Percentiles rank a stretch among this genome's conserved stretches.
Evolutionary conservation across 2,888 invertebrate species (phyloP).

Genomic region (Phengaris arion): DNA sequence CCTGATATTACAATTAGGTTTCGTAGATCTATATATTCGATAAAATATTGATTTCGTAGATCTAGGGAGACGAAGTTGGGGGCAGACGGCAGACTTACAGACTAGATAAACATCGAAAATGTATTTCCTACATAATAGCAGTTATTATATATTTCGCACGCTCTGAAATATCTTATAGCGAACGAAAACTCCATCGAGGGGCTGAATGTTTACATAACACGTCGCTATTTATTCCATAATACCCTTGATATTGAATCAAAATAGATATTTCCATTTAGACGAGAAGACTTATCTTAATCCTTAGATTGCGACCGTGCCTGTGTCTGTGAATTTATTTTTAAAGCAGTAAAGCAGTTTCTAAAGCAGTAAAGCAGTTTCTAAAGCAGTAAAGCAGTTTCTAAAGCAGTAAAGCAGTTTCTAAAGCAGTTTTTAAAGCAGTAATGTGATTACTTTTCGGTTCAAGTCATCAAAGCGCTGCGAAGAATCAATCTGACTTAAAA

Average conservation of each 20-base stretch:
- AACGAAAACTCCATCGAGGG: constrained; percentile 4
- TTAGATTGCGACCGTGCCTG: not conserved
- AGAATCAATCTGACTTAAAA: no score
- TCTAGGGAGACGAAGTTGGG: no score
- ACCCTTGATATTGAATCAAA: not conserved
- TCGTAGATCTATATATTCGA: no score
- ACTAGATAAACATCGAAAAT: not conserved
- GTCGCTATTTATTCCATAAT: constrained; percentile 6
- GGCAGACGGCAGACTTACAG: no score
- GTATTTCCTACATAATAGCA: not conserved
- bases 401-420: not conserved
- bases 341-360: no score
- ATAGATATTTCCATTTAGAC: constrained; percentile 8
- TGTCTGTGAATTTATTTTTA: not conserved
- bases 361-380: no score
- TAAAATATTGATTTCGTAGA: no score
- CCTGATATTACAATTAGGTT: no score
- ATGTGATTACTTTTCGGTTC: no score
- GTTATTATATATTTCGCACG: constrained; percentile 1
- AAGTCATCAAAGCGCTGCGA: no score
- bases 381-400: no score
- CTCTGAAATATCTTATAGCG: not conserved
- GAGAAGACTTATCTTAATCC: not conserved
- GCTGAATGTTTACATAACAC: constrained; percentile 11
- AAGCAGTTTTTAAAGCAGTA: no score